A percentile compares a stretch with the other conserved stretches of the same genome.
These are phyloP conservation scores for Drosophila miranda DNA, from an alignment of 1,140 invertebrate species.

Conservation along the genomic window DNA sequence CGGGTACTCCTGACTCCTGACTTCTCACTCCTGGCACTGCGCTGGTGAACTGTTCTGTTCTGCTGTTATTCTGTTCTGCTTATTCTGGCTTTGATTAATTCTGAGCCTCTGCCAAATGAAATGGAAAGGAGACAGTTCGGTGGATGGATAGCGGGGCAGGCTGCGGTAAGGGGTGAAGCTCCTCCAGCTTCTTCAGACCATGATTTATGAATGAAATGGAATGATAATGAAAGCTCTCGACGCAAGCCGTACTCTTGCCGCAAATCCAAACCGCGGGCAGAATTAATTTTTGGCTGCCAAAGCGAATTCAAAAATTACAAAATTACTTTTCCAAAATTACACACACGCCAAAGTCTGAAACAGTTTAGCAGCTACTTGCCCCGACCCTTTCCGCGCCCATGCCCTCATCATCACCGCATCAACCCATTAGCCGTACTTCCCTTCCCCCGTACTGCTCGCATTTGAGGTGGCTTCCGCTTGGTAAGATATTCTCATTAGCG, in stretches of 20 bases:
- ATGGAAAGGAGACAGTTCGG: background rate
- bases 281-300: constrained; percentile 47
- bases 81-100: constrained; percentile 51
- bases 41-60: no score
- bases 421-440: no score
- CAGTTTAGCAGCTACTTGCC: constrained; percentile 6
- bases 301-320: constrained; percentile 26
- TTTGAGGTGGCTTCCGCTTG: background rate
- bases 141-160: no score
- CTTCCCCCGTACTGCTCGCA: no score
- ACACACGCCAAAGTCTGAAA: constrained; percentile 1
- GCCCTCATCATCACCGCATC: background rate
- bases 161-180: no score
- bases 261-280: constrained; percentile 26
- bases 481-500: constrained; percentile 33
- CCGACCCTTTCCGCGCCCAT: background rate
- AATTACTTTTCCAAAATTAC: constrained; percentile 26
- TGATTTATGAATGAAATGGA: constrained; percentile 52
- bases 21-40: no score
- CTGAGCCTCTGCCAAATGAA: constrained; percentile 22
- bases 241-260: constrained; percentile 26
- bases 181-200: background rate
- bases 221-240: constrained; percentile 24
- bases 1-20: no score
- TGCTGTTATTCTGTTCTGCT: background rate